A percentile compares a stretch with the other conserved stretches of the same genome.
Conservation (phyloP, 2,888 invertebrate species). For the Pyrrhosoma nymphula region DNA sequence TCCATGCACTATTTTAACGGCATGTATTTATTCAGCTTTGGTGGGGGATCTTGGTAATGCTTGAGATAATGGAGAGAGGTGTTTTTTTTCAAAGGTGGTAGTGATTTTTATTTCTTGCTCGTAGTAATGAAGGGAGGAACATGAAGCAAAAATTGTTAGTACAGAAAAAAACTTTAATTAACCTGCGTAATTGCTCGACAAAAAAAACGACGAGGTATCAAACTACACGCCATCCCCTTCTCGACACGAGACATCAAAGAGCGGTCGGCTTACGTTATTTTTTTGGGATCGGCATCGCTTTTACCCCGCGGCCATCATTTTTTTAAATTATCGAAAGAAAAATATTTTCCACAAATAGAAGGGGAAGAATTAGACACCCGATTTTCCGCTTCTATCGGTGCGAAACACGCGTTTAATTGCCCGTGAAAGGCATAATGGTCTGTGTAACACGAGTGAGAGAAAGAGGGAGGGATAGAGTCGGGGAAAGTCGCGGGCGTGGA, state of each 20-base stretch:
- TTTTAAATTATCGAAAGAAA: not conserved
- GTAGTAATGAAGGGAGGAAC: too few species aligned
- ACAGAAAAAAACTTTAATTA: not conserved
- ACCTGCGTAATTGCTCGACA: not conserved
- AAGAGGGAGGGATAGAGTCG: not conserved
- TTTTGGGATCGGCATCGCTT: not conserved
- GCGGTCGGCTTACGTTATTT: not conserved
- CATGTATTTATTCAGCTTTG: too few species aligned
- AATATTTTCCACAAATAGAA: not conserved
- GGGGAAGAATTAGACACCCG: not conserved
- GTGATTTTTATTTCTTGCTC: too few species aligned
- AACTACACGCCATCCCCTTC: not conserved
- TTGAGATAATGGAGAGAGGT: too few species aligned
- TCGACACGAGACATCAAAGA: not conserved
- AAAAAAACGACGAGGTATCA: not conserved
- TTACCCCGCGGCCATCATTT: not conserved
- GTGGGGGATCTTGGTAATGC: too few species aligned
- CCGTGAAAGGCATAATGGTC: not conserved
- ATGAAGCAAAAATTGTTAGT: too few species aligned
- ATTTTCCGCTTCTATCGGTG: not conserved
- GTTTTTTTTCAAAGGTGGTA: too few species aligned
- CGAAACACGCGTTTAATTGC: not conserved
- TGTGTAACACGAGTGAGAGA: not conserved
- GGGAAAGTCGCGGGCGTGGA: not conserved
- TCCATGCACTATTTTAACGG: too few species aligned